A percentile compares a stretch with the other conserved stretches of the same genome.
These are phyloP conservation scores for Barnardius zonarius DNA, from an alignment of 2,113 vertebrate genomes.

Conservation along the genomic window DNA sequence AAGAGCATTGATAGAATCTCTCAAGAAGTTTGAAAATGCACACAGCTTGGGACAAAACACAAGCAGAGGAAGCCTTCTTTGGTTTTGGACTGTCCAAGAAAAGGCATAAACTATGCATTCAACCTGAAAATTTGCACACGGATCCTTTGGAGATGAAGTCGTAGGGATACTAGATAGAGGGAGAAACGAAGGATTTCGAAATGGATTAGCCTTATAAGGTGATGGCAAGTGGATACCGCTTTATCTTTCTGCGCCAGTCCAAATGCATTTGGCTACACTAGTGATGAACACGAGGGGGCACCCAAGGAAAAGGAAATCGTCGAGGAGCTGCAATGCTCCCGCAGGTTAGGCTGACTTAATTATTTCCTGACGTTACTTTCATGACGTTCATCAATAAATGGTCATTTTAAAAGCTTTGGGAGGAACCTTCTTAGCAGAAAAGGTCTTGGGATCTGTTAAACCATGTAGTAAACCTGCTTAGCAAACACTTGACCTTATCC, in stretches of 20 bases:
- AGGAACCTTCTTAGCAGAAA: background rate
- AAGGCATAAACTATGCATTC: background rate
- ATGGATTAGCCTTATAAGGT: constrained; percentile 18
- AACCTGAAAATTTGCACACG: background rate
- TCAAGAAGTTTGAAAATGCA: background rate
- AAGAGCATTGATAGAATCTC: background rate
- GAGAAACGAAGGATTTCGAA: background rate
- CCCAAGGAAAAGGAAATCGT: constrained; percentile 41
- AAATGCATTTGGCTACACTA: background rate
- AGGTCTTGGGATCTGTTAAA: background rate
- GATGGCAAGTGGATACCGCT: background rate
- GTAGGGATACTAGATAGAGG: background rate
- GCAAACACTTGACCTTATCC: background rate
- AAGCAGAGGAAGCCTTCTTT: background rate
- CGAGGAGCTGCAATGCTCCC: background rate
- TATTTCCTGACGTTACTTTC: background rate
- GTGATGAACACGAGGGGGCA: constrained; percentile 34
- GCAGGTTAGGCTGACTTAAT: background rate
- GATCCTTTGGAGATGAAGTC: background rate
- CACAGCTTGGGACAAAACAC: background rate
- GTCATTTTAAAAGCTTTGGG: background rate
- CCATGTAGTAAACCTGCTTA: background rate
- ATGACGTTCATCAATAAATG: background rate
- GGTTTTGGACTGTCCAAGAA: background rate
- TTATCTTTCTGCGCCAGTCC: background rate